Conservation (phyloP, 2,113 vertebrate genomes). For the Semnopithecus entellus region DNA sequence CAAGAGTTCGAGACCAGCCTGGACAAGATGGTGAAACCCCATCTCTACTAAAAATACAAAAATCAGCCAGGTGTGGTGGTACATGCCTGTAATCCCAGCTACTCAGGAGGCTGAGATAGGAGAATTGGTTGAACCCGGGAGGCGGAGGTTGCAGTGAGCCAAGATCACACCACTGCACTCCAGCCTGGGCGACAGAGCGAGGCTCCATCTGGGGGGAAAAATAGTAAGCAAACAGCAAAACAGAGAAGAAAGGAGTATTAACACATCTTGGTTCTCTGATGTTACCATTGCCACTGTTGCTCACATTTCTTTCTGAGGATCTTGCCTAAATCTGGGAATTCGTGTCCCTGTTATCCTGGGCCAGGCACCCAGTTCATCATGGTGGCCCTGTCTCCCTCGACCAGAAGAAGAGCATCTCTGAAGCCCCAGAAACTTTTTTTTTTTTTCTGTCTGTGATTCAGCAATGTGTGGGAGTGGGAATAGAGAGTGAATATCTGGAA, state of each 20-base stretch:
- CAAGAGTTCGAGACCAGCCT: too few species aligned
- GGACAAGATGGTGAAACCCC: too few species aligned
- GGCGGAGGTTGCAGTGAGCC: too few species aligned
- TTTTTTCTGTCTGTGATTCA: not conserved
- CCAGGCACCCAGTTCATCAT: not conserved
- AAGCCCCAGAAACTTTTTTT: not conserved
- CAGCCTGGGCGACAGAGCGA: too few species aligned
- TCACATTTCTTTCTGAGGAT: conserved; percentile 32
- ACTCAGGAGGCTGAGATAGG: too few species aligned
- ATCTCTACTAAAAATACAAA: too few species aligned
- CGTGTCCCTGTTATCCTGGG: not conserved
- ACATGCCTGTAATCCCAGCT: too few species aligned
- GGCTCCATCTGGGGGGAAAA: not conserved
- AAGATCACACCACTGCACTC: too few species aligned
- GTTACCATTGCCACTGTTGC: not conserved
- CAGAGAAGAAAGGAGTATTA: not conserved
- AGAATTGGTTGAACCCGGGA: too few species aligned
- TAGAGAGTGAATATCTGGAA: not conserved
- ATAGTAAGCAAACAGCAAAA: not conserved
- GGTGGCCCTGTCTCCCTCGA: not conserved
- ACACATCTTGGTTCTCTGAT: conserved; percentile 43
- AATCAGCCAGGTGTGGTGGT: too few species aligned
- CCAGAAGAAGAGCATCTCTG: not conserved
- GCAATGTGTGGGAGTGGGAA: not conserved
- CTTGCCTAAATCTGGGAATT: not conserved